Evolutionary conservation across 2,797 vertebrate species (phyloP).

Genomic region (Smutsia gigantea): DNA sequence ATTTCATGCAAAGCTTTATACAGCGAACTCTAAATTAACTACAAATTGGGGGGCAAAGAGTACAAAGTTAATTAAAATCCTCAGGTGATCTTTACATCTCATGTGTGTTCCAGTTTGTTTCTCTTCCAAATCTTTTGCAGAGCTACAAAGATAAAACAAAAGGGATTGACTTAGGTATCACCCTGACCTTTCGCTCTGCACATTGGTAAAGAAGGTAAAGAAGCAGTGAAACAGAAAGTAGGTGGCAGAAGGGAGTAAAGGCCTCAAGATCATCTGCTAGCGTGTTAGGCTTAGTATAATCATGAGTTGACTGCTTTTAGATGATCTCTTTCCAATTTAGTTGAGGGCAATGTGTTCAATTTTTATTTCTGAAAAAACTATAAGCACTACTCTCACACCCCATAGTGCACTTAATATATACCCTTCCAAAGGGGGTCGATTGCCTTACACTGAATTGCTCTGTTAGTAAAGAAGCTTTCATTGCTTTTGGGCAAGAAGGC

Average conservation of each 20-base stretch:
- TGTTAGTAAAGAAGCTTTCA: not conserved
- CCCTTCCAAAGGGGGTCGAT: not conserved
- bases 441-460: not conserved
- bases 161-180: not conserved
- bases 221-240: not conserved
- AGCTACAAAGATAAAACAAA: not conserved
- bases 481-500: not conserved
- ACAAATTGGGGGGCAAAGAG: not conserved
- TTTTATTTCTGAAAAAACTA: constrained; percentile 45
- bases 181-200: not conserved
- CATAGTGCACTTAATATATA: not conserved
- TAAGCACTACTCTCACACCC: not conserved
- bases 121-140: constrained; percentile 7
- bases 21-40: not conserved
- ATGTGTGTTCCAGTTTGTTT: not conserved
- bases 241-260: not conserved
- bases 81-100: not conserved
- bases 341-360: not conserved
- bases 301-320: not conserved
- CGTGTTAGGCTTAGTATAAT: not conserved
- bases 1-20: not conserved
- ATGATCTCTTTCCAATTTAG: not conserved
- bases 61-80: constrained; percentile 1
- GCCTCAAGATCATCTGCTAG: not conserved
- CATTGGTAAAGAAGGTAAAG: not conserved